Evolutionary conservation across 37 sponge, comb jelly and placozoan species (phyloP), one percentile per base, ranked within the genome.

Genomic region (Geodia barretti): DNA sequence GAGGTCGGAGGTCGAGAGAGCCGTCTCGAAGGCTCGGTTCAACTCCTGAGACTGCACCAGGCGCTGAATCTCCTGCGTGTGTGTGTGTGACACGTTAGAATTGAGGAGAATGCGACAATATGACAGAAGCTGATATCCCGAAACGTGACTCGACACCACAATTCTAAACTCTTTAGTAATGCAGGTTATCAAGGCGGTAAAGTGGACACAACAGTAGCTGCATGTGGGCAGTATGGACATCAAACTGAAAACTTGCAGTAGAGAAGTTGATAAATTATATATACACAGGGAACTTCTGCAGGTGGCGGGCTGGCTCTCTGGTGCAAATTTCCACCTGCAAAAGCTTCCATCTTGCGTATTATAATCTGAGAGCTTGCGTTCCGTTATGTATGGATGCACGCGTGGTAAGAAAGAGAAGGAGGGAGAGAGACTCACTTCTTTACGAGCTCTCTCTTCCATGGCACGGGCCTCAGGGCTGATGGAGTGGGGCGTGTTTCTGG

Each of bases 1-100:
- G 19, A 93, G 86, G 68, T 88, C 87, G 19, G 93, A 85, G 9
- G 76, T 78, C 0, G 93, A 77, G 39, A 93, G 83, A 26, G 90
- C 93, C 37, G 83, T 33, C 29, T 93, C 83, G 77, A 93, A 93
- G 11, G 93, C 93, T 33, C 59, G 36, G 36, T 88, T 81, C 35
- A 75, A 73, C 4, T 86, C 39, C 38, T 93, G 32, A 11, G 29
- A 35, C 58, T 70, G 66, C 30, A 93, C 19, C 31, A 81, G n/a
- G 54, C 61, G 38, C 42, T 17, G 64, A 14, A 86, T 60, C 21
- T 78, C 61, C 39, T 60, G 79, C 86, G 77, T 17, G 1, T 30
- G 3, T 32, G 37, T 23, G 70, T 9, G 70, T 9, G 70, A n/a
- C n/a, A n/a, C n/a, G n/a, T n/a, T n/a, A n/a, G n/a, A n/a, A n/a